Conservation (phyloP, 1,140 invertebrate species). For the Leptinotarsa undecemlineata region DNA sequence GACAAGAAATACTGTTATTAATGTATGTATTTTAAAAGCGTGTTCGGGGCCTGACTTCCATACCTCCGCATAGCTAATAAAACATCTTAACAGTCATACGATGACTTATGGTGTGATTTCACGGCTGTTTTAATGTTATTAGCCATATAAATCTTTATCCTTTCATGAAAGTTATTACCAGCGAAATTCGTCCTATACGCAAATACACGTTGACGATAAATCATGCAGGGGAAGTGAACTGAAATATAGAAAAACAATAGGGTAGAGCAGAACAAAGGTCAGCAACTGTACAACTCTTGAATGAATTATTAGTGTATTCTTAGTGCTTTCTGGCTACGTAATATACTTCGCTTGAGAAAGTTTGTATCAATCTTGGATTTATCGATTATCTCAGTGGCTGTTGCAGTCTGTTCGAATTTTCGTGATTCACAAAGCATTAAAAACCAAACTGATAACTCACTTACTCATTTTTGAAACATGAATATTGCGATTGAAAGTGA, state of each 20-base stretch:
- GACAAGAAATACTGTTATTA: no score
- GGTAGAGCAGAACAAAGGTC: neutral
- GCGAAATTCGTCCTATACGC: conserved; percentile 4
- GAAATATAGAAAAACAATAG: conserved; percentile 8
- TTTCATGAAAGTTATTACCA: neutral
- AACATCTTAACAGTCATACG: neutral
- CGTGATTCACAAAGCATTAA: no score
- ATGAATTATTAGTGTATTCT: neutral
- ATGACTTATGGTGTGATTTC: conserved; percentile 8
- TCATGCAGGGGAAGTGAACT: neutral
- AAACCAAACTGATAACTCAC: no score
- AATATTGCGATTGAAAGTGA: no score
- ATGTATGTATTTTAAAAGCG: neutral
- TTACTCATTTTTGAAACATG: no score
- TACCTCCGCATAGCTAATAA: neutral
- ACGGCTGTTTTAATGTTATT: conserved; percentile 2
- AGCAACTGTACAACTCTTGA: neutral
- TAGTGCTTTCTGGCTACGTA: neutral
- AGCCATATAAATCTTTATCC: conserved; percentile 6
- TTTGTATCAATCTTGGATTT: no score
- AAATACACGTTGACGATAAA: neutral
- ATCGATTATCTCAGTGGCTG: no score
- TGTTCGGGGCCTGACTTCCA: neutral
- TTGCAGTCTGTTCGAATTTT: no score
- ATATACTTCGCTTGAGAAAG: no score